Percentiles rank a stretch among this genome's conserved stretches.
Evolutionary conservation across 1,140 invertebrate species (phyloP).

Genomic region (Idris sp.): DNA sequence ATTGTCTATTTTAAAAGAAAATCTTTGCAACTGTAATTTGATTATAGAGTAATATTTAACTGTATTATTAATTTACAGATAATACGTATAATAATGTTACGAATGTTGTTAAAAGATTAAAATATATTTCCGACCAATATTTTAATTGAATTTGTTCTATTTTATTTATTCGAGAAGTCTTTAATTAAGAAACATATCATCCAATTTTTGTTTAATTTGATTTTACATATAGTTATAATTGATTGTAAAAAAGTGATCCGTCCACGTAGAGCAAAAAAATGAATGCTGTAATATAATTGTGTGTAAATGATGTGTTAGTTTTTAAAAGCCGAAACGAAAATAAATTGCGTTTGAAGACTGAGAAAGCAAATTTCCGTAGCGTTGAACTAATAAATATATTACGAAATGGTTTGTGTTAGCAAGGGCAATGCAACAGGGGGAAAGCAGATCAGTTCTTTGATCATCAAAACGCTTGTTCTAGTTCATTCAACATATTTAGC

Average conservation of each 20-base stretch:
- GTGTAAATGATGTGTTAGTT: neutral
- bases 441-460: slow-evolving; percentile 40
- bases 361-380: slow-evolving; percentile 10
- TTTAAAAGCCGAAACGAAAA: slow-evolving; percentile 16
- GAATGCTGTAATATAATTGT: neutral
- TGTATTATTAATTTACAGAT: too few species aligned
- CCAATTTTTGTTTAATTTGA: too few species aligned
- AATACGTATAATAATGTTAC: too few species aligned
- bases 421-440: slow-evolving; percentile 20
- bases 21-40: too few species aligned
- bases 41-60: too few species aligned
- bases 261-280: slow-evolving; percentile 12
- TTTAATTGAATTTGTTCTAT: too few species aligned
- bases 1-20: too few species aligned
- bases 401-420: slow-evolving; percentile 21
- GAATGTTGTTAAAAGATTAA: too few species aligned
- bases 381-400: slow-evolving; percentile 24
- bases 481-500: slow-evolving; percentile 22
- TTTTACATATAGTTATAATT: too few species aligned
- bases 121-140: too few species aligned
- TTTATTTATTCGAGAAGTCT: too few species aligned
- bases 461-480: slow-evolving; percentile 23
- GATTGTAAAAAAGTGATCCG: slow-evolving; percentile 9
- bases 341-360: slow-evolving; percentile 29
- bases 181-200: too few species aligned